phyloP scores from a whole-genome alignment of 1,140 invertebrate genomes.

The Platyscapa corneri region DNA sequence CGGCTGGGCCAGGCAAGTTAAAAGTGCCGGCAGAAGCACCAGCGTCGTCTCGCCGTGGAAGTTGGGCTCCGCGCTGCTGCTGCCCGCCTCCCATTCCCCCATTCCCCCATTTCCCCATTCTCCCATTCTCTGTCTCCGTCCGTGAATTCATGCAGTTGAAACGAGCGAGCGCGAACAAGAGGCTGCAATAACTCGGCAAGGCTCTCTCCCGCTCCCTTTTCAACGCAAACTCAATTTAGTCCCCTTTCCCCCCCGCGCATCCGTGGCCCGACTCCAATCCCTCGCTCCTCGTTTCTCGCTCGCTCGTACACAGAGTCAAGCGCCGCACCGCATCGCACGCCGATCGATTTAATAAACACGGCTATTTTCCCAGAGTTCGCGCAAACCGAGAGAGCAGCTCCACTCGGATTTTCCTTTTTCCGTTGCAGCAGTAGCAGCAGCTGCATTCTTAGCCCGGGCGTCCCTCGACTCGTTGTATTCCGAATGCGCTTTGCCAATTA shows the following conservation, averaged over 20 bases:
- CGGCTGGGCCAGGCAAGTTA: background rate
- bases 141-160: background rate
- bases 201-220: slow-evolving; percentile 22
- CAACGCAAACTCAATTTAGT: slow-evolving; percentile 37
- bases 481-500: no score
- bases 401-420: slow-evolving; percentile 19
- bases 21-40: background rate
- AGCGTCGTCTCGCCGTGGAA: background rate
- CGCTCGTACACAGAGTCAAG: slow-evolving; percentile 16
- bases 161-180: slow-evolving; percentile 15
- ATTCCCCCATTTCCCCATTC: no score
- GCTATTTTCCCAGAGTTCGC: slow-evolving; percentile 68
- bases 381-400: no score
- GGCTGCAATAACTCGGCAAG: slow-evolving; percentile 14
- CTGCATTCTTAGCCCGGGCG: background rate
- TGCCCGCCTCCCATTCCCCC: no score
- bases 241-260: no score
- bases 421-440: background rate
- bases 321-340: slow-evolving; percentile 32
- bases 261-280: background rate
- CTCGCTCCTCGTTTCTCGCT: background rate
- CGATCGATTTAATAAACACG: slow-evolving; percentile 72
- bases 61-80: background rate
- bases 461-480: background rate
- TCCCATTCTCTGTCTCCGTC: background rate